These are phyloP conservation scores for Marronus borbonicus DNA, from an alignment of 2,888 invertebrate genomes.

Conservation along the genomic window DNA sequence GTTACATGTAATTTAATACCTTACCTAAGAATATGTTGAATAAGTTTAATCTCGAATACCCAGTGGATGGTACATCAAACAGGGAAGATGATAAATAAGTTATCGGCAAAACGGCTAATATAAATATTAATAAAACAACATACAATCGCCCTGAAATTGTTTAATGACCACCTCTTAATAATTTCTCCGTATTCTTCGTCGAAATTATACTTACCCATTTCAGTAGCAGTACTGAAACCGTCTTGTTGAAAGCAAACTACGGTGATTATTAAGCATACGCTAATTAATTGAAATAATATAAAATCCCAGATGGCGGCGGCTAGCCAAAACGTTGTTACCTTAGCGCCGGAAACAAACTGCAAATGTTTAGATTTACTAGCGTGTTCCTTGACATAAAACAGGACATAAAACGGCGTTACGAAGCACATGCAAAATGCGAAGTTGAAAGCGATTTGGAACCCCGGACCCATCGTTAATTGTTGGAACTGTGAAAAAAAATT, in stretches of 20 bases:
- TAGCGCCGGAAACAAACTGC: conserved; percentile 82
- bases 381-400: conserved; percentile 79
- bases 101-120: conserved; percentile 81
- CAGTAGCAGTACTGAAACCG: conserved; percentile 73
- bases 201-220: conserved; percentile 71
- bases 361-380: conserved; percentile 79
- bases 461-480: conserved; percentile 67
- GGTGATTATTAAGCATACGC: conserved; percentile 74
- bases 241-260: conserved; percentile 78
- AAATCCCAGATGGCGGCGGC: conserved; percentile 80
- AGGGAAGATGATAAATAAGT: conserved; percentile 80
- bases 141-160: conserved; percentile 74
- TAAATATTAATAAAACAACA: conserved; percentile 78
- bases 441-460: conserved; percentile 77
- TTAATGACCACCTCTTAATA: neutral
- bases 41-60: conserved; percentile 82
- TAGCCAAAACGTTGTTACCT: conserved; percentile 79
- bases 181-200: neutral
- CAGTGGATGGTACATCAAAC: conserved; percentile 82
- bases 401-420: conserved; percentile 76
- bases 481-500: conserved; percentile 60
- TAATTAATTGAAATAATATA: conserved; percentile 75
- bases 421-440: conserved; percentile 83
- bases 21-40: conserved; percentile 82
- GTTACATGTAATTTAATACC: no score